These are phyloP conservation scores for Halictus quadricinctus DNA, from an alignment of 2,888 invertebrate genomes.

Conservation along the genomic window DNA sequence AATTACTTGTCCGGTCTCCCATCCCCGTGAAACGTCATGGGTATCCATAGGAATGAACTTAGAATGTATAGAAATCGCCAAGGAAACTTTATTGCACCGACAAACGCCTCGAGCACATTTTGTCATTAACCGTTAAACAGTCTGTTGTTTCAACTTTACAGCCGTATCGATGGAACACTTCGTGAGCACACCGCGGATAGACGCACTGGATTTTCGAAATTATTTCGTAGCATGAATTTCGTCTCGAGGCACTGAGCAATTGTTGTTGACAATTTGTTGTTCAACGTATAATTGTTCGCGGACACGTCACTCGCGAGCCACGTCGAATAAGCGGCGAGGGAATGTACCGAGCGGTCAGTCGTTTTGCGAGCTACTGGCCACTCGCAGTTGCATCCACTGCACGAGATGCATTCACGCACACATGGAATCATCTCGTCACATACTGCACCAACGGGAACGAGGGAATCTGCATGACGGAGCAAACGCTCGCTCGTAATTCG, in stretches of 20 bases:
- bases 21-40: constrained; percentile 11
- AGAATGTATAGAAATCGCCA: constrained; percentile 32
- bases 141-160: background rate
- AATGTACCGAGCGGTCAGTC: constrained; percentile 73
- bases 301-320: constrained; percentile 38
- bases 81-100: constrained; percentile 45
- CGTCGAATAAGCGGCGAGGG: constrained; percentile 49
- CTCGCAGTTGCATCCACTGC: constrained; percentile 80
- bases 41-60: constrained; percentile 40
- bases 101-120: background rate
- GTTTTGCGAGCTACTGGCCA: constrained; percentile 80
- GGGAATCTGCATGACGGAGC: constrained; percentile 60
- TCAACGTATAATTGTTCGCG: background rate
- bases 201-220: background rate
- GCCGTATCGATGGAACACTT: background rate
- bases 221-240: background rate
- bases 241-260: background rate
- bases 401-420: constrained; percentile 81
- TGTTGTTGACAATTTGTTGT: background rate
- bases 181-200: background rate
- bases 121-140: background rate
- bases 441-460: constrained; percentile 61
- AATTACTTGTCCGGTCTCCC: constrained; percentile 53
- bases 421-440: constrained; percentile 69
- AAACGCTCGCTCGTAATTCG: constrained; percentile 61